phyloP scores from a whole-genome alignment of 2,797 vertebrate species.

The Halcyon smyrnensis region DNA sequence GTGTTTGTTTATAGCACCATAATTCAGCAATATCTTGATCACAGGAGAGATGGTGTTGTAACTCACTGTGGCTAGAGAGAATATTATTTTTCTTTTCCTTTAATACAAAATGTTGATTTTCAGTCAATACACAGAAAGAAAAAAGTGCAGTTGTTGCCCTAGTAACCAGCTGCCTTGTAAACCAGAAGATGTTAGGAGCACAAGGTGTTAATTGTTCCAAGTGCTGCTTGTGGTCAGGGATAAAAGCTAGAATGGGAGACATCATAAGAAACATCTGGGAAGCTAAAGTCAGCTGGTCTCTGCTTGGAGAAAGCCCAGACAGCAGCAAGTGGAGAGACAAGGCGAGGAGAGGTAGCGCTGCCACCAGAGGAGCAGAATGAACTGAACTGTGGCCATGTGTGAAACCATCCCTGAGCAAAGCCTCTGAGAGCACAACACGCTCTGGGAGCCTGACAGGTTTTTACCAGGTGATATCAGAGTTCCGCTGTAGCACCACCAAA shows the following conservation, averaged over 20 bases:
- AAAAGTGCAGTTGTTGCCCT: slow-evolving; percentile 53
- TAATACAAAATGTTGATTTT: slow-evolving; percentile 71
- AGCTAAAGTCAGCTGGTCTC: slow-evolving; percentile 9
- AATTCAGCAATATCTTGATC: slow-evolving; percentile 74
- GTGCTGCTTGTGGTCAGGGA: slow-evolving; percentile 36
- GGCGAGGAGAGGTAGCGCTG: background rate
- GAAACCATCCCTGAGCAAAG: background rate
- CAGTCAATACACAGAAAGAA: slow-evolving; percentile 37
- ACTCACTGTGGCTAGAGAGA: slow-evolving; percentile 52
- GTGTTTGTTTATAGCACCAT: slow-evolving; percentile 73
- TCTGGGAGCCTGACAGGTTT: background rate
- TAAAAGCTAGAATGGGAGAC: slow-evolving; percentile 7
- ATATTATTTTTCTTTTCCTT: slow-evolving; percentile 68
- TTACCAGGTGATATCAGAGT: fast-evolving
- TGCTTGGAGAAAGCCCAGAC: background rate
- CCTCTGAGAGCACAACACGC: fast-evolving
- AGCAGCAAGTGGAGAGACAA: background rate
- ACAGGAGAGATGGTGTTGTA: slow-evolving; percentile 61
- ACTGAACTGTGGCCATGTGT: background rate
- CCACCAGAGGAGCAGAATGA: background rate
- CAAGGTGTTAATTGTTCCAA: slow-evolving; percentile 68
- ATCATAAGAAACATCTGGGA: slow-evolving; percentile 44
- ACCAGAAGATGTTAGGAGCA: slow-evolving; percentile 19
- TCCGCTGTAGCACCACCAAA: background rate
- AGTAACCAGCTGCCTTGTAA: slow-evolving; percentile 63